These are phyloP conservation scores for Otocyon megalotis DNA, from an alignment of 2,113 vertebrate species.

Conservation along the genomic window DNA sequence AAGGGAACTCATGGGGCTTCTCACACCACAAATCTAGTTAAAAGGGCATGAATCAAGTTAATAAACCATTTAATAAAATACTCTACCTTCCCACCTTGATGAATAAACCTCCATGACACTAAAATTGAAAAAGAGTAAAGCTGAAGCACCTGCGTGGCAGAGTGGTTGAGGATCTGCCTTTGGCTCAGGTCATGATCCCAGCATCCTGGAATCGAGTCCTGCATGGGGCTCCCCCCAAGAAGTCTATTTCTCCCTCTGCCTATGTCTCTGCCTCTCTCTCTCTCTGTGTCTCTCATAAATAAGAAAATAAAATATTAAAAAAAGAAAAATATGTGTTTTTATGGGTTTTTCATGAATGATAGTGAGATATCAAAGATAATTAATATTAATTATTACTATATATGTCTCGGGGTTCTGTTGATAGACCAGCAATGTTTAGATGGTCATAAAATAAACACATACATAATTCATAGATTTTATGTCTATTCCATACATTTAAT, in stretches of 20 bases:
- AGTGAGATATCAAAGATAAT: not conserved
- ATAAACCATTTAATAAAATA: not conserved
- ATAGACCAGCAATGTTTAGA: not conserved
- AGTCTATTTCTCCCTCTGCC: no score
- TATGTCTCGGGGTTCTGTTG: not conserved
- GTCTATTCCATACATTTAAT: not conserved
- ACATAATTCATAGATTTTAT: not conserved
- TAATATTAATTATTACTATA: not conserved
- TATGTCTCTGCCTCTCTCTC: no score
- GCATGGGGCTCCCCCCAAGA: no score
- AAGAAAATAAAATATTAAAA: no score
- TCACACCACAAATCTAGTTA: not conserved
- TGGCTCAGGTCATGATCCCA: no score
- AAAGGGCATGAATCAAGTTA: not conserved
- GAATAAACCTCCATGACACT: not conserved
- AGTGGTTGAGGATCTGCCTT: no score
- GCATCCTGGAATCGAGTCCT: no score
- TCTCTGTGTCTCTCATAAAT: no score
- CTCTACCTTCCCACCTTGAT: not conserved
- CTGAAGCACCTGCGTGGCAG: no score
- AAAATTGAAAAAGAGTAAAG: not conserved
- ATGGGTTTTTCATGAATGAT: not conserved
- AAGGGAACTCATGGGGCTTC: not conserved
- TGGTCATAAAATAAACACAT: constrained; percentile 10
- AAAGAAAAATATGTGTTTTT: no score